phyloP scores from a whole-genome alignment of 2,113 vertebrate genomes.

The Corapipo altera region DNA sequence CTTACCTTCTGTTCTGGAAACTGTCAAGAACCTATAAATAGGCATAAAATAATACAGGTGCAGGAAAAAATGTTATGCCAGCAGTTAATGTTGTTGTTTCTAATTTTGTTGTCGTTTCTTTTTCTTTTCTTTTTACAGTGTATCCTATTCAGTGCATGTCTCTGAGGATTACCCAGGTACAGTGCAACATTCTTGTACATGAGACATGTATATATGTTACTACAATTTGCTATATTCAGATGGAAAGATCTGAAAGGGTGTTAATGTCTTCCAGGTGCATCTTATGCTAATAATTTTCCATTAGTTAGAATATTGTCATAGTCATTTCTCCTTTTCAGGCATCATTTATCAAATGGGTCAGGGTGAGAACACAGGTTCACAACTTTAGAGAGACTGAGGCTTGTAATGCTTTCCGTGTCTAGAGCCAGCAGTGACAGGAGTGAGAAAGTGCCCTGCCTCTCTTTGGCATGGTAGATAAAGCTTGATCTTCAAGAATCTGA shows the following conservation, averaged over 20 bases:
- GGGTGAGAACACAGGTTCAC: background rate
- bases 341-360: conserved; percentile 2
- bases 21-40: conserved; percentile 24
- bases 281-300: background rate
- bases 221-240: background rate
- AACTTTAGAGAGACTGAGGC: background rate
- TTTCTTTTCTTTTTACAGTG: conserved; percentile 71
- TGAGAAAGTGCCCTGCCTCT: background rate
- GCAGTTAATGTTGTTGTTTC: background rate
- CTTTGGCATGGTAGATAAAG: background rate
- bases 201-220: background rate
- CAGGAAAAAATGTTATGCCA: background rate
- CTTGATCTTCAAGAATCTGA: background rate
- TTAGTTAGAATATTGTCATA: background rate
- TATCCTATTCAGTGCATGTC: conserved; percentile 87
- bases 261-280: background rate
- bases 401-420: background rate
- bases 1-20: conserved; percentile 21
- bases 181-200: conserved; percentile 6
- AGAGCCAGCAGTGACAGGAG: background rate
- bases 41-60: background rate
- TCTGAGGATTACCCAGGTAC: conserved; percentile 93
- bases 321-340: background rate
- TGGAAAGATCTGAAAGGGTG: background rate
- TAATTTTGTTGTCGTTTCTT: background rate